Evolutionary conservation across 2,113 vertebrate species (phyloP).

Genomic region (Delphinus delphis): DNA sequence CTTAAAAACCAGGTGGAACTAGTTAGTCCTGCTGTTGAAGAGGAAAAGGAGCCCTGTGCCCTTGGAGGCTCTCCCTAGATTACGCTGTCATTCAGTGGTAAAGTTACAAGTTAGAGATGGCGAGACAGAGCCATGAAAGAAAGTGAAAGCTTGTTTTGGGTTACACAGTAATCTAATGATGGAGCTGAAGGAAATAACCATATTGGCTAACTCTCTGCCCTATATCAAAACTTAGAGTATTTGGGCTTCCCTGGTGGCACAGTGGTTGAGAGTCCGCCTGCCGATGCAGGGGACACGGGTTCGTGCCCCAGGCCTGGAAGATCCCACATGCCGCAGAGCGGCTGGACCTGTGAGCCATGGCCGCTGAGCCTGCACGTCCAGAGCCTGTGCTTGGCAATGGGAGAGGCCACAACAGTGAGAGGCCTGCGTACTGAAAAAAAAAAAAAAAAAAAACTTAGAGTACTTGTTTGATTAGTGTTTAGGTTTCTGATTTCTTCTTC

Average conservation of each 20-base stretch:
- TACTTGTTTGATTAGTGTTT: not conserved
- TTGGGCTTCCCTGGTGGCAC: not conserved
- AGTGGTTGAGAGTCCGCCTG: too few relatives aligned
- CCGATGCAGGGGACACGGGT: too few relatives aligned
- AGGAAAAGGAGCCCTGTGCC: not conserved
- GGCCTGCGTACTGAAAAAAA: accelerated
- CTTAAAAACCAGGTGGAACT: not conserved
- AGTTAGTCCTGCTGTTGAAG: not conserved
- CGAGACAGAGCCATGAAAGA: not conserved
- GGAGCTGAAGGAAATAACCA: not conserved
- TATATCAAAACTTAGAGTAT: not conserved
- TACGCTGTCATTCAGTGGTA: not conserved
- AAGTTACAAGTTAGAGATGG: not conserved
- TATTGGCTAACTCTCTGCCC: not conserved
- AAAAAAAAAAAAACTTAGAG: not conserved
- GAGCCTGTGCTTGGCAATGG: too few relatives aligned
- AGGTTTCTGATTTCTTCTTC: not conserved
- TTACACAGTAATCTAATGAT: not conserved
- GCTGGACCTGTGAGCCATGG: too few relatives aligned
- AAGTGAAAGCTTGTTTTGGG: not conserved
- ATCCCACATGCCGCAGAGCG: too few relatives aligned
- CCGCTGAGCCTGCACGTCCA: too few relatives aligned
- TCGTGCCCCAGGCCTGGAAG: too few relatives aligned
- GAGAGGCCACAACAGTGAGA: too few relatives aligned
- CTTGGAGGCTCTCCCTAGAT: not conserved